These are phyloP conservation scores for Stomorhina lunata DNA, from an alignment of 2,888 invertebrate species.

Conservation along the genomic window DNA sequence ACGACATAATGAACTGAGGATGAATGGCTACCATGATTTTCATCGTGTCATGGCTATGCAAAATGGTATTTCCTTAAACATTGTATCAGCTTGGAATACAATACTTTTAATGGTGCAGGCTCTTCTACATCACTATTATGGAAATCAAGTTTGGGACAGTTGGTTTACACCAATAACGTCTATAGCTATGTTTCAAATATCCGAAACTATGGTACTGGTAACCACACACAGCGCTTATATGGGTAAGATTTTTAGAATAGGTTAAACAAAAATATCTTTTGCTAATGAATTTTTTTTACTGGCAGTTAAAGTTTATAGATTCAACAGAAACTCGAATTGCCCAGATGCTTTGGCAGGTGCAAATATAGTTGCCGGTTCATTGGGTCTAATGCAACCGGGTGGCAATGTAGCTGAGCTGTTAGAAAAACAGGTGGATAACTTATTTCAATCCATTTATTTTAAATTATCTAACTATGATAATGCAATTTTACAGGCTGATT, in stretches of 20 bases:
- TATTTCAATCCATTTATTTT: no score
- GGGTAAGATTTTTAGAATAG: constrained; percentile 75
- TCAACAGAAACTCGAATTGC: constrained; percentile 82
- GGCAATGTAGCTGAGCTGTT: constrained; percentile 83
- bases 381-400: constrained; percentile 80
- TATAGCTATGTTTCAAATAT: constrained; percentile 81
- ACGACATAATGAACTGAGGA: constrained; percentile 83
- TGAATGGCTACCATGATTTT: constrained; percentile 86
- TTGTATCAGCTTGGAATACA: constrained; percentile 84
- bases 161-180: constrained; percentile 82
- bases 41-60: constrained; percentile 83
- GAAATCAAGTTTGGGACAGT: constrained; percentile 80
- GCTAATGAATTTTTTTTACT: background rate
- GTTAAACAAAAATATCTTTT: background rate
- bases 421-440: constrained; percentile 82
- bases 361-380: constrained; percentile 74
- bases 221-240: constrained; percentile 82
- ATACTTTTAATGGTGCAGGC: constrained; percentile 82
- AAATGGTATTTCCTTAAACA: constrained; percentile 83
- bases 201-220: constrained; percentile 81
- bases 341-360: constrained; percentile 84
- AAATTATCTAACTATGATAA: no score
- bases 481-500: constrained; percentile 83
- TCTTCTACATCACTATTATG: constrained; percentile 82
- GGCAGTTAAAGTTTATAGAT: constrained; percentile 82